Evolutionary conservation across 2,888 invertebrate genomes (phyloP), one percentile per base, ranked within the genome.

Genomic region (Ectobius pallidus): DNA sequence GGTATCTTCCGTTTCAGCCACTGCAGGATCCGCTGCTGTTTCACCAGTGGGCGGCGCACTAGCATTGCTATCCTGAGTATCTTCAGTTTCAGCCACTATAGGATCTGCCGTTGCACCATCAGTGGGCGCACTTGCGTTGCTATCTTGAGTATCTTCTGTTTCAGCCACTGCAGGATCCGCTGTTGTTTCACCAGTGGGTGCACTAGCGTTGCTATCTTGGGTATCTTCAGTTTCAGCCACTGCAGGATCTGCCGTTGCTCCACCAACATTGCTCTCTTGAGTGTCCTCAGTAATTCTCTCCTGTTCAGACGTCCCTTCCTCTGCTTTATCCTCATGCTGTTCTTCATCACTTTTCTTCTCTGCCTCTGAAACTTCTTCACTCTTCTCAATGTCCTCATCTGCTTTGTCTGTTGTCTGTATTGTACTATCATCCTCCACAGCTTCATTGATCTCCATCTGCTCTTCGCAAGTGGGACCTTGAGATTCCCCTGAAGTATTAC

Each of bases 331-430:
- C 42, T 80, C 78, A 11, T 76, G 32, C 52, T 73, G 70, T 16
- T 77, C 73, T 27, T 72, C 67, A 18, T 73, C 75, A 9, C 63
- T 73, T 9, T 16, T 71, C 27, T n/a, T 78, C 76, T 14, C 75
- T 73, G 44, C 55, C 62, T 76, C 20, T 80, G 76, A 78, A 76
- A 80, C 71, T 82, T 83, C 82, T 74, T 82, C 81, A 1, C 34
- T 34, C 34, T 34, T 34, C 7, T 34, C 34, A 34, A 7, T 34
- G 34, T 82, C 82, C 18, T 74, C 68, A 18, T 81, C 82, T 25
- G 80, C 49, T 14, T 58, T 69, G 39, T 69, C 67, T 18, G 27
- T 39, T 55, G 11, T 58, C 25, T 25, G n/a, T n/a, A n/a, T 49
- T 14, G 20, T 22, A 49, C 18, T 27, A 22, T 69, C 76, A 42